phyloP scores from a whole-genome alignment of 2,888 invertebrate species.

The Drosophila demipolita region DNA sequence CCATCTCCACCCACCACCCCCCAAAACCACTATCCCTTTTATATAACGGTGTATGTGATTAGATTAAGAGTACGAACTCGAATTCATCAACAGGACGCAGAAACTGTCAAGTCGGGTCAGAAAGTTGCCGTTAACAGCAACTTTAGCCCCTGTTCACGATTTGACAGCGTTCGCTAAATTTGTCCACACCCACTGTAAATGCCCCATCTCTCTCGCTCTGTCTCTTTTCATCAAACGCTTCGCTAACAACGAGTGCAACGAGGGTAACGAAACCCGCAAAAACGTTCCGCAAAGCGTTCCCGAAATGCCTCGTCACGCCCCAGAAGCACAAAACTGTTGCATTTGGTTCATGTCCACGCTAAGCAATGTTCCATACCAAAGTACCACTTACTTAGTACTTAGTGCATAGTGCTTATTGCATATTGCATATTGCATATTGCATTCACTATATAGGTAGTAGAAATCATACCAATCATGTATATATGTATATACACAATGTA shows the following conservation, averaged over 20 bases:
- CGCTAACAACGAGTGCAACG: constrained; percentile 55
- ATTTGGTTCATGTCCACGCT: constrained; percentile 44
- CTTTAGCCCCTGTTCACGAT: constrained; percentile 37
- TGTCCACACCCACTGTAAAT: neutral
- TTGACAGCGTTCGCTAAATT: constrained; percentile 55
- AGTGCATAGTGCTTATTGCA: constrained; percentile 6
- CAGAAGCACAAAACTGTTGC: constrained; percentile 29
- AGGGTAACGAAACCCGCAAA: constrained; percentile 29
- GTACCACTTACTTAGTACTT: neutral
- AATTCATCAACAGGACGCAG: constrained; percentile 35
- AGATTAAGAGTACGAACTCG: constrained; percentile 22
- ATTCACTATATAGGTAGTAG: constrained; percentile 4
- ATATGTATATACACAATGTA: constrained; percentile 14
- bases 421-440: neutral
- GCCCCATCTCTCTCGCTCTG: neutral
- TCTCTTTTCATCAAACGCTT: constrained; percentile 43
- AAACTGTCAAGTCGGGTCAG: constrained; percentile 52
- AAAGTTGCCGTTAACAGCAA: constrained; percentile 24
- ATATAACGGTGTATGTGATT: constrained; percentile 54
- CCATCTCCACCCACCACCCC: neutral
- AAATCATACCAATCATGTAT: constrained; percentile 7
- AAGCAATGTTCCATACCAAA: constrained; percentile 23
- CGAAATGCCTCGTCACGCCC: constrained; percentile 39
- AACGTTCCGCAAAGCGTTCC: constrained; percentile 23
- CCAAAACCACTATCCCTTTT: neutral